Conservation (phyloP, 2,888 invertebrate genomes). For the Tetranychus truncatus region DNA sequence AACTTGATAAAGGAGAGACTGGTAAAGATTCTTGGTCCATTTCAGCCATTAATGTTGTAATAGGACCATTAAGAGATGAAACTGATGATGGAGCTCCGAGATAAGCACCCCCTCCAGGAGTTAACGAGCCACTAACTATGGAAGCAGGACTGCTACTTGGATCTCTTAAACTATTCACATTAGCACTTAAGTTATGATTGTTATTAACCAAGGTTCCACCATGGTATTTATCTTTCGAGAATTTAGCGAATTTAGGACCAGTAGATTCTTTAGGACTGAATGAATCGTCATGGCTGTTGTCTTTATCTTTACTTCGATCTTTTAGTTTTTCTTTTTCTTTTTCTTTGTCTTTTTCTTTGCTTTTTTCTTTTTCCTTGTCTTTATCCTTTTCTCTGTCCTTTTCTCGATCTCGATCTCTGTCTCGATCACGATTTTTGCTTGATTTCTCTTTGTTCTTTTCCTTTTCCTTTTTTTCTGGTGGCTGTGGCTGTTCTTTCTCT, state of each 20-base stretch:
- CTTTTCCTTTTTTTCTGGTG: not conserved
- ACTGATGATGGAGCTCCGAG: conserved; percentile 20
- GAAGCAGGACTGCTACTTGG: conserved; percentile 24
- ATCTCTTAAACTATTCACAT: not conserved
- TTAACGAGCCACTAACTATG: conserved; percentile 24
- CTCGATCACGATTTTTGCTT: conserved; percentile 6
- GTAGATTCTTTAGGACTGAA: conserved; percentile 1
- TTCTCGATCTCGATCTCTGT: not conserved
- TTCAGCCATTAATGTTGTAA: conserved; percentile 23
- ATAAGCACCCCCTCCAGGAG: conserved; percentile 8
- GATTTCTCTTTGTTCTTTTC: not conserved
- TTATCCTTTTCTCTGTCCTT: not conserved
- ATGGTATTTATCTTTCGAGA: conserved; percentile 14
- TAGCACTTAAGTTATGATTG: not conserved
- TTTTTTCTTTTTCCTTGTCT: not conserved
- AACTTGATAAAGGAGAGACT: conserved; percentile 24
- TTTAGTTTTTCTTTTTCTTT: not conserved
- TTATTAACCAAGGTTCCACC: not conserved
- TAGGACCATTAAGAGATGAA: conserved; percentile 21
- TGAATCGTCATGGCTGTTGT: not conserved
- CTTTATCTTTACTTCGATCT: not conserved
- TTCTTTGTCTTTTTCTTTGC: not conserved
- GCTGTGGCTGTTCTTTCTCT: not conserved
- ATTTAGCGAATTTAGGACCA: conserved; percentile 4
- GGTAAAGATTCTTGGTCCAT: conserved; percentile 23